Evolutionary conservation across 1,140 invertebrate species (phyloP), one percentile per base, ranked within the genome.

Genomic region (Drosophila varians): DNA sequence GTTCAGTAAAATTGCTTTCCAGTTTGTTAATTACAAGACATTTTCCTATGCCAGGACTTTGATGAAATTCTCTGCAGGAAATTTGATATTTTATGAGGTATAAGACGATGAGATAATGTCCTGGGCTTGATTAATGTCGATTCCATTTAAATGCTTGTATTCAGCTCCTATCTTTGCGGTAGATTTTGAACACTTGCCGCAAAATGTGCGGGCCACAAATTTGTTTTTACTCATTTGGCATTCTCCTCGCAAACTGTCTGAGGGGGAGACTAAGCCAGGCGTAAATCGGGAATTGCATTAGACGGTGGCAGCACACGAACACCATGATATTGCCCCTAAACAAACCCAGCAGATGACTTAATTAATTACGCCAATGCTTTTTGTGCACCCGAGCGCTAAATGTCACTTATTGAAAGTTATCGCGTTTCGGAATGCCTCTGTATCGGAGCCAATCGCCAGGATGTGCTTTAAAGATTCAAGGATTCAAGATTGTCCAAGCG

Each of bases 341-440:
- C 48, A 61, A 73, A 64, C 51, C 46, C 34, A 38, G 43, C 47
- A 65, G 73, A 71, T 60, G 61, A 54, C 61, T 69, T 74, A 70
- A 84, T 84, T 83, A 83, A 77, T 73, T 86, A 54, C 56, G 60
- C 53, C 74, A 71, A 78, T 71, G 49, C 19, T 74, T 69, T 55
- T 53, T 52, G 45, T 69, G 49, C 54, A 64, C 52, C 28, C 14
- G 56, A 58, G 43, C 62, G 68, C 43, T 66, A 45, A 69, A 47
- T 61, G 77, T 57, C 55, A 55, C 56, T 66, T 73, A 75, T 79
- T 68, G 46, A 46, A 80, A 65, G 62, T 77, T 79, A 74, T 56
- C 26, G 54, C 66, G 58, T 23, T 25, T 31, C 46, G 16, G 28
- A 48, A 26, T 47, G 31, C 16, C 16, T 34, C 14, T 55, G 43